phyloP scores from a whole-genome alignment of 2,888 invertebrate species.

The Latrodectus hesperus region DNA sequence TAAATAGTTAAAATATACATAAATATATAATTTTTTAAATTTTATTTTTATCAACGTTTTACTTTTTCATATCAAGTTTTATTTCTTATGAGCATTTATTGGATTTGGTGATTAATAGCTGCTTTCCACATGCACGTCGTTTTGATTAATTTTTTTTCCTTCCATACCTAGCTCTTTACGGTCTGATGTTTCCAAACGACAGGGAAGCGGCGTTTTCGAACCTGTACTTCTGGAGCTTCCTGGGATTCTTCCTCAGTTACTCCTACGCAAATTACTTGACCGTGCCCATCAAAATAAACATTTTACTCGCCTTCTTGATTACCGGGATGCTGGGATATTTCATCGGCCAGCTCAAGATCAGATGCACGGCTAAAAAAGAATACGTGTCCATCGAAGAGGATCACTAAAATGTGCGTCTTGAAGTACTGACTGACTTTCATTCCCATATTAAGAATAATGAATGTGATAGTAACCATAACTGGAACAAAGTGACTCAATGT shows the following conservation, averaged over 20 bases:
- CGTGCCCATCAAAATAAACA: conserved; percentile 54
- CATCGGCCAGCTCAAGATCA: conserved; percentile 45
- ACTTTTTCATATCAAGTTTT: not conserved
- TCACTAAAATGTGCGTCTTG: not conserved
- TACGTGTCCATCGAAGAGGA: conserved; percentile 26
- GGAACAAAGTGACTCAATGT: too few species aligned
- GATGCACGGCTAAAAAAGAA: conserved; percentile 4
- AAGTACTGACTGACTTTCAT: too few species aligned
- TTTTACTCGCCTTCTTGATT: conserved; percentile 40
- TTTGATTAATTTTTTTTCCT: not conserved
- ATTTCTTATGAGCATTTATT: not conserved
- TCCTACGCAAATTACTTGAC: conserved; percentile 60
- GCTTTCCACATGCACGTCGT: not conserved
- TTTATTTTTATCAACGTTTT: not conserved
- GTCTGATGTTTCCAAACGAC: conserved; percentile 55
- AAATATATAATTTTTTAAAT: too few species aligned
- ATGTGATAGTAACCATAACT: too few species aligned
- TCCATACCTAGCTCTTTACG: conserved; percentile 52
- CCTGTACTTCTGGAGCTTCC: conserved; percentile 60
- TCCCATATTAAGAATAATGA: too few species aligned
- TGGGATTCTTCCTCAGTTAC: conserved; percentile 54
- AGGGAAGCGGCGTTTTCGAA: conserved; percentile 62
- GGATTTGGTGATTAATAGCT: not conserved
- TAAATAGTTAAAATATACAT: too few species aligned
- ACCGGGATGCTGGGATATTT: conserved; percentile 38